A percentile compares a stretch with the other conserved stretches of the same genome.
phyloP scores from a whole-genome alignment of 2,113 vertebrate species.

The Brienomyrus brachyistius region DNA sequence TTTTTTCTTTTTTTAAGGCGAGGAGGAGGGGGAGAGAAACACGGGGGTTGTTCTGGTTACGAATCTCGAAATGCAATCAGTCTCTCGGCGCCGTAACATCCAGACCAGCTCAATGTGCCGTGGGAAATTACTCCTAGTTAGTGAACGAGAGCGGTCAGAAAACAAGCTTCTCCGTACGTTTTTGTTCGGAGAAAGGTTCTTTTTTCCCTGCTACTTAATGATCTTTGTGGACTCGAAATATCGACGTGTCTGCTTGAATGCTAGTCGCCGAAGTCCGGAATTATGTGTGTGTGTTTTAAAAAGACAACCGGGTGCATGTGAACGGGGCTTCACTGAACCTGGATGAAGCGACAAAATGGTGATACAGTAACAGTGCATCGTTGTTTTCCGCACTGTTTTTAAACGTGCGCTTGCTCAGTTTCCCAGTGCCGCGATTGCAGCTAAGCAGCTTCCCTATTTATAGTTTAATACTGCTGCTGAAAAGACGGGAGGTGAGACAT shows the following conservation, averaged over 20 bases:
- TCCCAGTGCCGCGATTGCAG: neutral
- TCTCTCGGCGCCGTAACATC: neutral
- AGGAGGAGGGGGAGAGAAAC: conserved; percentile 6
- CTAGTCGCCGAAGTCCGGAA: neutral
- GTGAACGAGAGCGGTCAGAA: neutral
- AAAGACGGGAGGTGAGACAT: neutral
- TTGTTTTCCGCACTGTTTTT: neutral
- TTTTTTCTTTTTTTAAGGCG: conserved; percentile 29
- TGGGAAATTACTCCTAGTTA: conserved; percentile 10
- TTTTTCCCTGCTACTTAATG: neutral
- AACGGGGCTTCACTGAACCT: neutral
- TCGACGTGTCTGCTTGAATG: neutral
- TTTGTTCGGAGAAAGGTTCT: neutral
- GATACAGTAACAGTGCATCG: conserved; percentile 11
- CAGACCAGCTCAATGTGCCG: neutral
- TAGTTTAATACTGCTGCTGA: neutral
- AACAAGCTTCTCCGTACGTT: neutral
- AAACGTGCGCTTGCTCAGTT: neutral
- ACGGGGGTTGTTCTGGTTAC: neutral
- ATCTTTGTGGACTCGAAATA: neutral
- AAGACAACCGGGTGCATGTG: neutral
- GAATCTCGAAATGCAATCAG: conserved; percentile 6
- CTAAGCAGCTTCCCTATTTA: neutral
- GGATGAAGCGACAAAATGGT: neutral
- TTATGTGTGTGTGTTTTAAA: neutral